Evolutionary conservation across 2,888 invertebrate genomes (phyloP).

Genomic region (Eristalinus sepulchralis): DNA sequence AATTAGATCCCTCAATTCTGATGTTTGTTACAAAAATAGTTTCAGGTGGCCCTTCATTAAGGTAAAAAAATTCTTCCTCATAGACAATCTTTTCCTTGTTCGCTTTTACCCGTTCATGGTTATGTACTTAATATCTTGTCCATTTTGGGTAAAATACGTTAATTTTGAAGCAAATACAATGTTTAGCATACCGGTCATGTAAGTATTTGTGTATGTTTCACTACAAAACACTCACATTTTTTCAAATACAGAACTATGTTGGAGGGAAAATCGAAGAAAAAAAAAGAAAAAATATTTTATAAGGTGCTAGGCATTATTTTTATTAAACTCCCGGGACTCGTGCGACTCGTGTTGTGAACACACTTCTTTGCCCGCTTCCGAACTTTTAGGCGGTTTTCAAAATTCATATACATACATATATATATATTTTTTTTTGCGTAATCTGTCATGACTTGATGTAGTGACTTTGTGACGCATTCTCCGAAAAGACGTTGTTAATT

Average conservation of each 20-base stretch:
- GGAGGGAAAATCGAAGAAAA: not conserved
- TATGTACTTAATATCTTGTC: not conserved
- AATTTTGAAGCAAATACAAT: too few relatives aligned
- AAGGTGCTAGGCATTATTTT: not conserved
- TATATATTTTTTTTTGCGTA: not conserved
- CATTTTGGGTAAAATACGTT: not conserved
- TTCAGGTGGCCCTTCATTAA: conserved; percentile 3
- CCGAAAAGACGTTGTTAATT: not conserved
- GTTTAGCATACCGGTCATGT: too few relatives aligned
- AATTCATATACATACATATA: not conserved
- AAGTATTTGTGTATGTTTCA: not conserved
- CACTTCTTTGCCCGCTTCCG: not conserved
- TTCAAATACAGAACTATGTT: not conserved
- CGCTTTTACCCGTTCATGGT: not conserved
- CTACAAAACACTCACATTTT: not conserved
- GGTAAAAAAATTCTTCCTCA: not conserved
- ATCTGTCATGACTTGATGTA: not conserved
- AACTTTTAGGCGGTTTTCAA: not conserved
- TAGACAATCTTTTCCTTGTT: not conserved
- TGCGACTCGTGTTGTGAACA: not conserved
- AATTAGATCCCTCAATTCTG: not conserved
- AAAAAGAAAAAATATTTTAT: not conserved
- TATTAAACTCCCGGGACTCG: not conserved
- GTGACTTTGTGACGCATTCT: not conserved
- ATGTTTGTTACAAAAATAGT: conserved; percentile 4